Conservation (phyloP, 2,113 vertebrate species). For the Rhegmatorhina hoffmannsi region DNA sequence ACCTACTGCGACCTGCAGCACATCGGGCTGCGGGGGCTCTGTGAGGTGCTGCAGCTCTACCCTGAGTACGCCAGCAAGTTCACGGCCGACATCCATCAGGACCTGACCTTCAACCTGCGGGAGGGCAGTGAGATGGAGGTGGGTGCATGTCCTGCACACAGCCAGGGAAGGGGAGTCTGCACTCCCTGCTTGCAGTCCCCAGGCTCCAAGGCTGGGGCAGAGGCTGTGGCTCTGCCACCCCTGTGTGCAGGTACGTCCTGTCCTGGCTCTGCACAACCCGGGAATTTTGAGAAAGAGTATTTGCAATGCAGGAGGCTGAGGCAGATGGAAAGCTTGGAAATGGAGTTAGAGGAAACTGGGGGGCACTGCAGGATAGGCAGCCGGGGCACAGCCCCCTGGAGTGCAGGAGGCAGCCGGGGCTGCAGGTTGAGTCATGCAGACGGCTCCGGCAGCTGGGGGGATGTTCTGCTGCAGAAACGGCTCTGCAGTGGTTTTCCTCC, state of each 20-base stretch:
- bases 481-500: background rate
- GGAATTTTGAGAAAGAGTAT: background rate
- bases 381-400: fast-evolving
- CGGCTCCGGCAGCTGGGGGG: background rate
- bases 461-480: slow-evolving; percentile 19
- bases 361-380: background rate
- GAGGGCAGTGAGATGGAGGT: slow-evolving; percentile 89
- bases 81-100: slow-evolving; percentile 87
- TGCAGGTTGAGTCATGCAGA: background rate
- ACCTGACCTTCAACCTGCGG: slow-evolving; percentile 94
- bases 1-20: slow-evolving; percentile 96
- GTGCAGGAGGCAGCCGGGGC: background rate
- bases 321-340: background rate
- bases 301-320: background rate
- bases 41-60: slow-evolving; percentile 90
- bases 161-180: background rate
- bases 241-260: fast-evolving
- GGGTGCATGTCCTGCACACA: background rate
- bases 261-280: fast-evolving
- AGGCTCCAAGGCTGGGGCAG: fast-evolving
- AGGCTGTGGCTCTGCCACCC: background rate
- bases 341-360: background rate
- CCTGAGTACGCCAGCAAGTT: slow-evolving; percentile 90
- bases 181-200: fast-evolving
- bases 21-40: slow-evolving; percentile 86